These are phyloP conservation scores for Dendrocincla tyrannina DNA, from an alignment of 2,797 vertebrate genomes.

Conservation along the genomic window DNA sequence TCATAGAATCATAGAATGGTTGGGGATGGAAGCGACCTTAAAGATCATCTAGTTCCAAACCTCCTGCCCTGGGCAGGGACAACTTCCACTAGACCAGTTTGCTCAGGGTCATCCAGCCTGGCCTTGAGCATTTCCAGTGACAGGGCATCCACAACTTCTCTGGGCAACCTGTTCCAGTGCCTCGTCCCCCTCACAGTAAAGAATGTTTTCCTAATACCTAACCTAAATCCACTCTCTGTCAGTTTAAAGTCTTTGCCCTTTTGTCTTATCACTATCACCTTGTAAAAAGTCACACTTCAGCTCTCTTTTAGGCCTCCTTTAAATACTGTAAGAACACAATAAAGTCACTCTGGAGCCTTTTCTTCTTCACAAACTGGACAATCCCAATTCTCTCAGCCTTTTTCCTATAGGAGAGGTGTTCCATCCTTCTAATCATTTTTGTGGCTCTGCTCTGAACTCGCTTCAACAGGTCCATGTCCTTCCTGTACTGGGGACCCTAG, in stretches of 20 bases:
- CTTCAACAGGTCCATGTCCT: not conserved
- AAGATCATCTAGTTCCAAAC: not conserved
- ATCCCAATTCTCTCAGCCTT: not conserved
- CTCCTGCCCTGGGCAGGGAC: too few species aligned
- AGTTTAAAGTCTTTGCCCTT: not conserved
- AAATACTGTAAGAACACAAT: not conserved
- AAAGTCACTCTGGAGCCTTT: not conserved
- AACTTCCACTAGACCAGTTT: not conserved
- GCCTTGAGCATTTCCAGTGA: not conserved
- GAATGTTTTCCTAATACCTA: not conserved
- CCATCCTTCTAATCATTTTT: too few species aligned
- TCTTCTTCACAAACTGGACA: not conserved
- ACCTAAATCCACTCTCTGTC: not conserved
- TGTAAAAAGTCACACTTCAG: not conserved
- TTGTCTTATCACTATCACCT: not conserved
- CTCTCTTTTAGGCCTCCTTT: not conserved
- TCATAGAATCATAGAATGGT: not conserved
- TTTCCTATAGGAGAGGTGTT: not conserved
- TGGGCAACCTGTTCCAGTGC: not conserved
- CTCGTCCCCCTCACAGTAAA: not conserved
- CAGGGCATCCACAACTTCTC: not conserved
- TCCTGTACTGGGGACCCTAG: not conserved
- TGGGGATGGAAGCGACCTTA: not conserved
- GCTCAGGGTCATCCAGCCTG: not conserved
- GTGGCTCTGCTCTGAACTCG: not conserved